Conservation (phyloP, 2,113 vertebrate genomes). For the Rhadina sibilatrix region DNA sequence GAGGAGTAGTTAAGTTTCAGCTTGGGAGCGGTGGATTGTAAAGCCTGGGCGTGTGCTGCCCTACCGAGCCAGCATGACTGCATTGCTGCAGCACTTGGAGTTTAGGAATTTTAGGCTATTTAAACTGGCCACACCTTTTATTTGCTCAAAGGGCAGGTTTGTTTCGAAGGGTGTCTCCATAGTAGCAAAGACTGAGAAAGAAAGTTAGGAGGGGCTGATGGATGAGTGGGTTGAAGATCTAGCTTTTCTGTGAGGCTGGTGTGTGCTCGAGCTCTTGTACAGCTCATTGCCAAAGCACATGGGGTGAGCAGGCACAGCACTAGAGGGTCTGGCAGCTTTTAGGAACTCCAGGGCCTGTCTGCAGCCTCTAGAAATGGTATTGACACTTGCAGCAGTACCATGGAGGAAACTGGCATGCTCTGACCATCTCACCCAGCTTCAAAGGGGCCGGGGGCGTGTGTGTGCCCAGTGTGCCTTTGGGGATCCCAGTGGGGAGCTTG, state of each 20-base stretch:
- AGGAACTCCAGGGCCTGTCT: not conserved
- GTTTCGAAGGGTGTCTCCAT: constrained; percentile 59
- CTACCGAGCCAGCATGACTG: constrained; percentile 48
- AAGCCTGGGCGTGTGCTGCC: constrained; percentile 35
- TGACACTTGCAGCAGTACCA: not conserved
- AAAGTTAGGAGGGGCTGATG: not conserved
- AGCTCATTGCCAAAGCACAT: not conserved
- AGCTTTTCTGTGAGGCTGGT: not conserved
- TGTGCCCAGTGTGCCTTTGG: not conserved
- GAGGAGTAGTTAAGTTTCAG: not conserved
- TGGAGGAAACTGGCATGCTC: accelerated
- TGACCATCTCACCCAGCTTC: not conserved
- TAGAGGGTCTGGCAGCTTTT: not conserved
- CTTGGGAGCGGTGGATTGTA: not conserved
- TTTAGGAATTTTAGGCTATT: constrained; percentile 43
- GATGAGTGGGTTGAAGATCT: not conserved
- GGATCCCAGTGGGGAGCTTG: not conserved
- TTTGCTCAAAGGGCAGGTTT: constrained; percentile 62
- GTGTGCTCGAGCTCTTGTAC: not conserved
- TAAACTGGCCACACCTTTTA: constrained; percentile 57
- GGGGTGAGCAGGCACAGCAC: not conserved
- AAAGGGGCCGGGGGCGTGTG: not conserved
- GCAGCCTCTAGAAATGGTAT: not conserved
- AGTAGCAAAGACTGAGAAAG: constrained; percentile 5
- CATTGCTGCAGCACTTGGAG: constrained; percentile 40